Base-by-base conservation (phyloP, 2,888 invertebrate genomes). In the Leucophora obtusa region DNA sequence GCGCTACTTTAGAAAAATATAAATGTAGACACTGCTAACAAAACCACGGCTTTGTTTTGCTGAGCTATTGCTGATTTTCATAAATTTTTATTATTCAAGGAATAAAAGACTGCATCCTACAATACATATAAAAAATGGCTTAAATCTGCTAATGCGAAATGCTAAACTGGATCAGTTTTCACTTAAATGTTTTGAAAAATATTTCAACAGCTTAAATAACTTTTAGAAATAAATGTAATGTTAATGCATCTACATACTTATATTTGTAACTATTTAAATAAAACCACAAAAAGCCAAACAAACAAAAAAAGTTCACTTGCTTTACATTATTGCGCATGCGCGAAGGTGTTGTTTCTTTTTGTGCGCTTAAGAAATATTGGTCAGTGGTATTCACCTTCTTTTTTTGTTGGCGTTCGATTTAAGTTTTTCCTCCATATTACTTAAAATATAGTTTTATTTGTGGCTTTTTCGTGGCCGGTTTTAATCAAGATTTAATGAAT, bases 401-500 rank as follows among this genome's bases (percentile, higher is more conserved):
- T 70, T 58, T 43, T 63, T 24, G 5, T 71, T 77, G 9, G 10
- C 50, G 33, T 60, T 28, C n/a, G 17, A 11, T 65, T 65, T 38
- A 51, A 21, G 43, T 56, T 35, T 17, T 14, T 54, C 47, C 28
- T 50, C 24, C 56, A 60, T 50, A 51, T 15, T 6, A n/a, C n/a
- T n/a, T n/a, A n/a, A n/a, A n/a, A 47, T 24, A 56, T 43, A 59
- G n/a, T 51, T 9, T 21, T 70, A 35, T 77, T 76, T 60, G 75
- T 80, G 63, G 68, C 47, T 68, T 71, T 80, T 80, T 80, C 75
- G 77, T 73, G 77, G 81, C 81, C 81, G 77, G 81, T 81, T 81
- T 81, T 81, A 74, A 81, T 81, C 81, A 77, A 81, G 77, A 81
- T 81, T 74, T 77, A 77, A 81, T 81, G 81, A 81, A 81, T 70